Base-by-base conservation (phyloP, 37 sponge, comb jelly and placozoan genomes). In the Corticium candelabrum region DNA sequence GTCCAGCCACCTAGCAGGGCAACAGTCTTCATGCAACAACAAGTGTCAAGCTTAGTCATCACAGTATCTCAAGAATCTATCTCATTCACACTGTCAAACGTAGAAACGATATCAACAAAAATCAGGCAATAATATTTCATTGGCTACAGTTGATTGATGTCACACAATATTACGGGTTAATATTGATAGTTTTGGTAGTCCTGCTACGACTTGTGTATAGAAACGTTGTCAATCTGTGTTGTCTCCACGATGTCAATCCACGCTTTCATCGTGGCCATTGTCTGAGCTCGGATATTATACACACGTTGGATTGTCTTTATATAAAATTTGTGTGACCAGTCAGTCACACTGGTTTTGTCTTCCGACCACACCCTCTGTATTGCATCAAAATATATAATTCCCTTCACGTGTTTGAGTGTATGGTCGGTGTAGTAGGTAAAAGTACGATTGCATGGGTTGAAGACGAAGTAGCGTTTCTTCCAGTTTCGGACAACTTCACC, bases 401-500 rank as follows among this genome's bases (percentile, higher is more conserved):
- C 73, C 73, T 70, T 70, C 29, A 4, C 7, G 29, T 70, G 5
- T 7, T 15, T 4, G 5, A 29, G 7, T 34, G 31, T 29, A 32
- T 70, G 73, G 21, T 70, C 73, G 73, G 73, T 70, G 36, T 35
- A 70, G 36, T 70, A 70, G 5, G 73, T 78, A 37, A 96, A 90
- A 88, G 89, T 84, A 75, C 81, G 77, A 57, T 77, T 83, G 1
- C 82, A 69, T 7, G 75, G 37, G 40, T 93, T 84, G 40, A 96
- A 74, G 27, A 93, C 82, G 74, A 96, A 96, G 72, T 82, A 85
- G 36, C 97, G 74, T 36, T 57, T 80, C 41, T 90, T 87, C 97
- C 97, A 96, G 75, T 85, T 90, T 39, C 77, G 81, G 39, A 92
- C 81, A 0, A 93, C 76, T 37, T 79, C 87, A 11, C 96, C 96